Base-by-base conservation (phyloP, 2,888 invertebrate genomes). In the Polyommatus iphigenia region DNA sequence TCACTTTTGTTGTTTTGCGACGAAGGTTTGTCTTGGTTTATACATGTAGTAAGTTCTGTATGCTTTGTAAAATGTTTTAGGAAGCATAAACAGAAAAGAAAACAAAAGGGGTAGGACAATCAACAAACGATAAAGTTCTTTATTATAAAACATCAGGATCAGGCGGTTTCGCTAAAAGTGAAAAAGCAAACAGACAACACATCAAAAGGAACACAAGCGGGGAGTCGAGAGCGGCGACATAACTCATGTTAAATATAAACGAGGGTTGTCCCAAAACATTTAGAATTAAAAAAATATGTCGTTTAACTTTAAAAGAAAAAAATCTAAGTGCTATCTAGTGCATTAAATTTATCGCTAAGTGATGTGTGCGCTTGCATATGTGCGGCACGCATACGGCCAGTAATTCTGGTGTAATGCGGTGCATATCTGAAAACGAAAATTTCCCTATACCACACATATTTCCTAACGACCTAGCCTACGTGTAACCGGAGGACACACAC, bases 211-310 rank as follows among this genome's bases (percentile, higher is more conserved):
- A 84, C 32, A 86, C 85, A 90, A 92, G 92, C 91, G 85, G 86
- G 86, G 85, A 85, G 89, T 91, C 91, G 91, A 90, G 92, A 90
- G 91, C 91, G 93, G 92, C 92, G 90, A 90, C 91, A 89, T 89
- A 88, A 87, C 88, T 91, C 89, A 87, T 89, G 87, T 85, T 85
- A 84, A 85, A 88, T 83, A 90, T 89, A 93, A 93, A 94, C 94
- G 92, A 94, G 94, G 94, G 94, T 94, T 94, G 94, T 92, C 94
- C 94, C 94, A 94, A 92, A 94, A 94, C 92, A 93, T 92, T 92
- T 89, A 90, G 89, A 87, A 75, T 75, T 90, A 87, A 90, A 90
- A 50, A 89, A 87, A 88, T 87, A 85, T 86, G 89, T 90, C 87
- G 88, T 88, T 88, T 91, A 90, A 89, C 86, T 86, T 87, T 89